Evolutionary conservation across 2,113 vertebrate species (phyloP), one percentile per base, ranked within the genome.

Genomic region (Dascyllus trimaculatus): DNA sequence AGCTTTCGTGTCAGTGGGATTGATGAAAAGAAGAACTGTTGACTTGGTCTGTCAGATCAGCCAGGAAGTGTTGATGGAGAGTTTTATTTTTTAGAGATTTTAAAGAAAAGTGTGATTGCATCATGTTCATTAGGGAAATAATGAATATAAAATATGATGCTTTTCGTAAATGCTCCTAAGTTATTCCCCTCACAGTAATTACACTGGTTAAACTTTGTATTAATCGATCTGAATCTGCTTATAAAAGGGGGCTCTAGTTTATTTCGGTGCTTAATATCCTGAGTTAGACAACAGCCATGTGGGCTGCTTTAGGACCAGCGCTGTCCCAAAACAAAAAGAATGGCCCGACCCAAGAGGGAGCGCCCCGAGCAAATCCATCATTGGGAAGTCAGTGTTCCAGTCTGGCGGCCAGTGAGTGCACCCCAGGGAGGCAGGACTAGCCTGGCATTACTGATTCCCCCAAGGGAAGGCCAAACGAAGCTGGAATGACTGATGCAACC

Each of bases 311-410:
- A 45, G 54, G 26, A 73, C 25, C 45, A 62, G 49, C 21, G 1
- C 46, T 25, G 67, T 62, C 58, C 70, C 72, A 35, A 66, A 66
- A 40, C 66, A 69, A 40, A 75, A 78, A 74, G 43, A 81, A 84
- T 58, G 43, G 18, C 60, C 17, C 10, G 19, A 80, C 74, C 82
- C 49, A 10, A 45, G 70, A 88, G 85, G 85, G 49, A 29, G 71
- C 84, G 57, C 86, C 74, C 63, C 21, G 48, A 79, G 80, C 77
- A 79, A 88, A 92, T 92, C 85, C 78, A 91, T 94, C 92, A 94
- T 78, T 3, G 25, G 48, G 72, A 81, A 87, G 83, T 80, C 86
- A 82, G 62, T 78, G 85, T 88, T 90, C 80, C 87, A 84, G 70
- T 71, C 87, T 52, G 67, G 51, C 72, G 25, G 78, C 57, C 60